A percentile compares a stretch with the other conserved stretches of the same genome.
Conservation (phyloP, 2,888 invertebrate species). For the Hirtodrosophila trivittata region DNA sequence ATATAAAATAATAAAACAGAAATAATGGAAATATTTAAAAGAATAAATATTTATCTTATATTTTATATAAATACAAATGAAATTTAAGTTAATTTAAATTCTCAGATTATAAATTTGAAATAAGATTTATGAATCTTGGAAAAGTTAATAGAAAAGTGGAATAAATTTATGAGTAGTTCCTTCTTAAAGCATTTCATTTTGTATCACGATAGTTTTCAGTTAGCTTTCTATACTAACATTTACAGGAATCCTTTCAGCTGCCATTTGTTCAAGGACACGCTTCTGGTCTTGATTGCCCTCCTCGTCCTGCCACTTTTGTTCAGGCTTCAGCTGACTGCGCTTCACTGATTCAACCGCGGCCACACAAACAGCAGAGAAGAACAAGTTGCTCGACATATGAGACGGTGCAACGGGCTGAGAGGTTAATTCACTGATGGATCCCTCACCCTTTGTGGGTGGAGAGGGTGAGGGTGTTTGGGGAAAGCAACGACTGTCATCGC, state of each 20-base stretch:
- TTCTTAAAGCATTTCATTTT: too few species aligned
- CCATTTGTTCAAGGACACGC: constrained; percentile 3
- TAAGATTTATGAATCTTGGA: too few species aligned
- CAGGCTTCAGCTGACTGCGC: constrained; percentile 51
- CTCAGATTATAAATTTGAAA: too few species aligned
- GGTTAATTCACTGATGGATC: constrained; percentile 6
- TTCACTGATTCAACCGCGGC: constrained; percentile 67
- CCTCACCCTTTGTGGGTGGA: constrained; percentile 23
- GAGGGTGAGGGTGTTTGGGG: constrained; percentile 53
- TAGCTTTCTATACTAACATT: constrained; percentile 72
- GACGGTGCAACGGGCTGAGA: constrained; percentile 29
- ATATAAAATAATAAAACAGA: too few species aligned
- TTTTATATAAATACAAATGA: too few species aligned
- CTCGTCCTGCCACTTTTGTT: constrained; percentile 19
- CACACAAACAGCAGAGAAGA: constrained; percentile 84
- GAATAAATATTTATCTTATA: too few species aligned
- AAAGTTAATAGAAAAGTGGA: too few species aligned
- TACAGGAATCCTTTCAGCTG: constrained; percentile 17
- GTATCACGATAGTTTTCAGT: too few species aligned
- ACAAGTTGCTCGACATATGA: constrained; percentile 85
- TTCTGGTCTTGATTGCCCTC: constrained; percentile 3
- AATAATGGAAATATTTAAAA: too few species aligned
- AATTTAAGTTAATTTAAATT: too few species aligned
- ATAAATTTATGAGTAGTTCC: too few species aligned
- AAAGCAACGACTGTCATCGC: constrained; percentile 38